Conservation (phyloP, 2,113 vertebrate species). For the Eublepharis macularius region DNA sequence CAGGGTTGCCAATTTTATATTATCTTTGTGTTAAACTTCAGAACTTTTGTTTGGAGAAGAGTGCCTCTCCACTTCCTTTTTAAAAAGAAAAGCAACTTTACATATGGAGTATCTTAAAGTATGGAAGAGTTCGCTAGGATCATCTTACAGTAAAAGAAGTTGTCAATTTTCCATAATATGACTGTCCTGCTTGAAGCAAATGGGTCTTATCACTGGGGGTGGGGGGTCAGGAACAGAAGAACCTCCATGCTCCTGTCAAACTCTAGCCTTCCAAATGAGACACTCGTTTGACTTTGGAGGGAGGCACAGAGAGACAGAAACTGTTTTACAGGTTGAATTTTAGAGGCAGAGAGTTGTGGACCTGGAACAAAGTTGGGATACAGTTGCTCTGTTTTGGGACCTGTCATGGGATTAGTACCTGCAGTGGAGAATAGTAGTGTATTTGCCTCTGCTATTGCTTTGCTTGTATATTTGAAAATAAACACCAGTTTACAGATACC, state of each 20-base stretch:
- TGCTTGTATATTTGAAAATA: not conserved
- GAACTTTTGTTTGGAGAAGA: too few relatives aligned
- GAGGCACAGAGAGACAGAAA: not conserved
- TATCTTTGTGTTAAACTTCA: too few relatives aligned
- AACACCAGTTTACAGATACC: not conserved
- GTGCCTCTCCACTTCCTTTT: too few relatives aligned
- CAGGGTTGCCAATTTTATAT: too few relatives aligned
- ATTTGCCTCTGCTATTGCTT: not conserved
- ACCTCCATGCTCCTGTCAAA: not conserved
- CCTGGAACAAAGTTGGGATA: not conserved
- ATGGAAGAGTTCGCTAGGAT: too few relatives aligned
- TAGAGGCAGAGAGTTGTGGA: not conserved
- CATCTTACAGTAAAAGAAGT: too few relatives aligned
- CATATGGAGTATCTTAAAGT: too few relatives aligned
- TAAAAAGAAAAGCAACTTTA: too few relatives aligned
- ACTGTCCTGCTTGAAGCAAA: not conserved
- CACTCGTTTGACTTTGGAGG: not conserved
- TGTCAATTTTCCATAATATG: not conserved
- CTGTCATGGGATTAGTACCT: not conserved
- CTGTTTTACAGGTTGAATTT: not conserved
- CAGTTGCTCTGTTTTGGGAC: not conserved
- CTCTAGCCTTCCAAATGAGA: not conserved
- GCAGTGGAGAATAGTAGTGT: not conserved
- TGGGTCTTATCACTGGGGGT: not conserved
- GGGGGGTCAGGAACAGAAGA: not conserved